phyloP scores from a whole-genome alignment of 2,113 vertebrate species.

The Todiramphus chloris region DNA sequence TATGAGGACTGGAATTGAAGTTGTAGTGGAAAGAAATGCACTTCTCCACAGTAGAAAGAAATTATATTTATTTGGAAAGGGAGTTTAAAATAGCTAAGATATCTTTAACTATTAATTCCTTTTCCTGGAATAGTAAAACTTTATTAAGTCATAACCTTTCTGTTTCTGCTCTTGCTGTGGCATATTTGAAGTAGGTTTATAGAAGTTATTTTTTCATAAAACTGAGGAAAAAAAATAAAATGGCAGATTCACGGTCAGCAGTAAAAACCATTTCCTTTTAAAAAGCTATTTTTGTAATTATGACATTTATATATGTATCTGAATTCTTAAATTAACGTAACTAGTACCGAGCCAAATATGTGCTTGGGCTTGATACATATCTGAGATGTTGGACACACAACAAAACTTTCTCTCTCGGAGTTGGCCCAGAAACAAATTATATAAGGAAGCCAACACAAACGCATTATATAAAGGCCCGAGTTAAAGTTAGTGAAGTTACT shows the following conservation, averaged over 20 bases:
- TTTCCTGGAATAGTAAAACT: conserved; percentile 6
- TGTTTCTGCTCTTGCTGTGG: neutral
- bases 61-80: neutral
- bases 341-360: neutral
- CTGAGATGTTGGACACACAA: neutral
- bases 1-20: neutral
- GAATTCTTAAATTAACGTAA: neutral
- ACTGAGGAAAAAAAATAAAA: neutral
- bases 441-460: neutral
- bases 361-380: neutral
- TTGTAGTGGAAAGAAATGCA: neutral
- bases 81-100: conserved; percentile 3
- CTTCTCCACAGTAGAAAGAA: neutral
- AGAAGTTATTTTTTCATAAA: neutral
- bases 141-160: neutral
- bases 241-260: neutral
- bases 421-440: conserved; percentile 4
- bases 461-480: conserved; percentile 20
- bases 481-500: conserved; percentile 67
- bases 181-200: neutral
- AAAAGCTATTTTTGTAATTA: neutral
- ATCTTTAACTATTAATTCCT: neutral
- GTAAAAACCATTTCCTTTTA: neutral
- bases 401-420: neutral
- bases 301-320: neutral